phyloP scores from a whole-genome alignment of 92 coral and sea anemone genomes.

The Parazoanthus swiftii region DNA sequence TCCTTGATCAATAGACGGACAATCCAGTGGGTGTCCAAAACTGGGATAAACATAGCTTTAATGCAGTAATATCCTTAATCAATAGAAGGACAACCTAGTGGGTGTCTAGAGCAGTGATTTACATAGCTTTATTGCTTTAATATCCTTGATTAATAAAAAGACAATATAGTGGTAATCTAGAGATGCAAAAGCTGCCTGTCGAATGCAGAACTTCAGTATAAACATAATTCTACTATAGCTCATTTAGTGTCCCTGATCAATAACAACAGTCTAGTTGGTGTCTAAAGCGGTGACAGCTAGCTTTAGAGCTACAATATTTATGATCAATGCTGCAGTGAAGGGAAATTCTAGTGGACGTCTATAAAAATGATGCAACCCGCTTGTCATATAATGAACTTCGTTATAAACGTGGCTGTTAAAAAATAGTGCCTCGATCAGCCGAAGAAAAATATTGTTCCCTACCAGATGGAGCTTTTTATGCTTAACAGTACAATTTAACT shows the following conservation, averaged over 20 bases:
- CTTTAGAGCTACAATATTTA: too few relatives aligned
- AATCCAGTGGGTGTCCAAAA: background rate
- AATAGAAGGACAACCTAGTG: background rate
- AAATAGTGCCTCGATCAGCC: too few relatives aligned
- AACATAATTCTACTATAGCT: background rate
- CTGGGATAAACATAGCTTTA: too few relatives aligned
- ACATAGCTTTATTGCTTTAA: background rate
- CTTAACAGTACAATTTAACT: background rate
- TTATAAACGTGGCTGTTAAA: too few relatives aligned
- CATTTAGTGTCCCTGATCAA: background rate
- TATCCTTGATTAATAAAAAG: background rate
- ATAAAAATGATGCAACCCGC: too few relatives aligned
- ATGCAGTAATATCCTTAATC: too few relatives aligned
- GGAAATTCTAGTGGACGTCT: too few relatives aligned
- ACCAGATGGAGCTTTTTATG: background rate
- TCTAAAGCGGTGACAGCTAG: too few relatives aligned
- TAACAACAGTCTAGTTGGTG: background rate
- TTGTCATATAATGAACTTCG: too few relatives aligned
- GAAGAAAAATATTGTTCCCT: background rate
- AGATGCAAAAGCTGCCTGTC: background rate
- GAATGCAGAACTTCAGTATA: too few relatives aligned
- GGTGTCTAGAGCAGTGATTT: background rate
- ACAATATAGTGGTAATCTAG: background rate
- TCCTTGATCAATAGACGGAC: background rate
- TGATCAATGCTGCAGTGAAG: too few relatives aligned